phyloP scores from a whole-genome alignment of 2,888 invertebrate species.

The Andrena bicolor region DNA sequence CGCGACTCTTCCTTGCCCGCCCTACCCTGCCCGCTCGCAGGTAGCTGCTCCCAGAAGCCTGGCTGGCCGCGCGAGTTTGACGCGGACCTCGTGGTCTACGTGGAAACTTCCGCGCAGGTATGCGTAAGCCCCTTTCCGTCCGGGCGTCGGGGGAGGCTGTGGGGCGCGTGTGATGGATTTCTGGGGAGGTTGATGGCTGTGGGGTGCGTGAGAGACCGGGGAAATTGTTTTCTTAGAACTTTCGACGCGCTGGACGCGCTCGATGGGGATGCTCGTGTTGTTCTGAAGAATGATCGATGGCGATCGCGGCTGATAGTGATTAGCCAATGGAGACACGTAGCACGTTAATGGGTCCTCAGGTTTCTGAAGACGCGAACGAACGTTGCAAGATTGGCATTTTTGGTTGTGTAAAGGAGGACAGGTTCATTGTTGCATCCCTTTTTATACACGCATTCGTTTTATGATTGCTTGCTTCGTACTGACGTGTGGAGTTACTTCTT shows the following conservation, averaged over 20 bases:
- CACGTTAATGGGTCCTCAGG: too few relatives aligned
- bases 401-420: too few relatives aligned
- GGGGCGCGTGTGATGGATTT: constrained; percentile 14
- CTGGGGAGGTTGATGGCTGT: background rate
- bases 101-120: constrained; percentile 57
- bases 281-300: constrained; percentile 10
- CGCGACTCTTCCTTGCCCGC: constrained; percentile 30
- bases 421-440: too few relatives aligned
- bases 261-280: background rate
- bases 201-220: background rate
- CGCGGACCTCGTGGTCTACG: constrained; percentile 20
- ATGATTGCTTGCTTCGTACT: too few relatives aligned
- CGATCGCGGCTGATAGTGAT: constrained; percentile 1
- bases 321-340: background rate
- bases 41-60: constrained; percentile 40
- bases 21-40: constrained; percentile 56
- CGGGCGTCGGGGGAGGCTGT: background rate
- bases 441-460: too few relatives aligned
- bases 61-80: constrained; percentile 19
- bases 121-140: constrained; percentile 3
- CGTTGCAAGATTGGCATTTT: too few relatives aligned
- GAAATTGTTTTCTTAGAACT: constrained; percentile 8
- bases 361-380: too few relatives aligned
- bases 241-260: background rate
- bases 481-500: too few relatives aligned